Conservation (phyloP, 1,140 invertebrate species). For the Caerostris darwini region DNA sequence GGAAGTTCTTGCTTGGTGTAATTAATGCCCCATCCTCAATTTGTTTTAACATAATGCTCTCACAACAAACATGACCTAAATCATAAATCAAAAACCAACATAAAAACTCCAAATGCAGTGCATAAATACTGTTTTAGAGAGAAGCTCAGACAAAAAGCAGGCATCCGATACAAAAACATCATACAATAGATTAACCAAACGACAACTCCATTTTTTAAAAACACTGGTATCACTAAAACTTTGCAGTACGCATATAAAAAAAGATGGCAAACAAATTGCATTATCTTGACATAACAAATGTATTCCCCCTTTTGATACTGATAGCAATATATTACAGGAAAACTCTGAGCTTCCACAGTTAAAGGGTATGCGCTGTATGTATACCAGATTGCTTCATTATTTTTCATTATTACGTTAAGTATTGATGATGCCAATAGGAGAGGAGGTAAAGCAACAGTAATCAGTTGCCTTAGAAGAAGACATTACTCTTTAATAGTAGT, state of each 20-base stretch:
- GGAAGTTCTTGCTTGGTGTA: slow-evolving; percentile 19
- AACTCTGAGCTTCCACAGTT: no score
- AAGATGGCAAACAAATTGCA: not conserved
- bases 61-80: not conserved
- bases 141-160: slow-evolving; percentile 11
- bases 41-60: slow-evolving; percentile 18
- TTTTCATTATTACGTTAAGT: no score
- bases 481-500: no score
- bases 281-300: no score
- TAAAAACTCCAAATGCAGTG: not conserved
- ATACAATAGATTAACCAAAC: slow-evolving; percentile 24
- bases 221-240: not conserved
- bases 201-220: slow-evolving; percentile 47
- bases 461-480: no score
- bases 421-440: no score
- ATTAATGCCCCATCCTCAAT: slow-evolving; percentile 50
- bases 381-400: no score
- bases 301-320: no score
- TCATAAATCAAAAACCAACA: slow-evolving; percentile 49
- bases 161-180: not conserved
- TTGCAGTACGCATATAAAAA: not conserved
- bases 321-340: no score
- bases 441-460: no score
- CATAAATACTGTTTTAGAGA: slow-evolving; percentile 34
- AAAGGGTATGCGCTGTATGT: no score